Evolutionary conservation across 2,797 vertebrate species (phyloP).

Genomic region (Helicolenus hilgendorfi): DNA sequence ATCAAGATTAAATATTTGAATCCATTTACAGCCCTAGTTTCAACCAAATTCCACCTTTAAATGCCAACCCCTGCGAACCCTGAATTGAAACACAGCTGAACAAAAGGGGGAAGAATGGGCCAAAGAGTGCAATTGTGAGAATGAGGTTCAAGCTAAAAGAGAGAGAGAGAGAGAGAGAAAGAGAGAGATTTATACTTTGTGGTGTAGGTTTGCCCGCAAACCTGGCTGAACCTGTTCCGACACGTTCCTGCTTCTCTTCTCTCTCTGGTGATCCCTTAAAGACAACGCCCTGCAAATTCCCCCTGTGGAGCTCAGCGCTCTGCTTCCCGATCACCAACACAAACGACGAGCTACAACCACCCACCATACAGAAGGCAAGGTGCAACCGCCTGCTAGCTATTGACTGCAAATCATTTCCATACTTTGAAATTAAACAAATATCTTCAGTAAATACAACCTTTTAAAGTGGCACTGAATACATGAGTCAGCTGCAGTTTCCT

Average conservation of each 20-base stretch:
- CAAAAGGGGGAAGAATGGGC: not conserved
- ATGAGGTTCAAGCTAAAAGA: not conserved
- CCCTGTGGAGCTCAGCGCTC: conserved; percentile 12
- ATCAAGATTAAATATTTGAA: no score
- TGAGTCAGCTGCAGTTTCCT: not conserved
- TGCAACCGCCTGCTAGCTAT: not conserved
- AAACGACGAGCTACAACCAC: not conserved
- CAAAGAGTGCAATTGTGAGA: not conserved
- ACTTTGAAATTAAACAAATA: not conserved
- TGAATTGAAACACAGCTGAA: not conserved
- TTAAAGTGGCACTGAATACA: not conserved
- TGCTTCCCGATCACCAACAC: conserved; percentile 7
- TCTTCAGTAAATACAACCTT: not conserved
- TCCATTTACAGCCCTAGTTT: no score
- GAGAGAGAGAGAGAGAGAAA: not conserved
- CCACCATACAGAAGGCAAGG: not conserved
- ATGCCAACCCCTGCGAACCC: not conserved
- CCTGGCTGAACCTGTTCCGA: conserved; percentile 79
- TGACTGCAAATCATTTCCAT: not conserved
- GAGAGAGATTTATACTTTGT: conserved; percentile 21
- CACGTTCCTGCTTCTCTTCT: conserved; percentile 66
- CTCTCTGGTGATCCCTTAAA: conserved; percentile 66
- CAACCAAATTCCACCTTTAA: not conserved
- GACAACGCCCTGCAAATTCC: conserved; percentile 86
- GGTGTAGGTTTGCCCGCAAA: conserved; percentile 34